Evolutionary conservation across 2,113 vertebrate genomes (phyloP).

Genomic region (Pangasianodon hypophthalmus): DNA sequence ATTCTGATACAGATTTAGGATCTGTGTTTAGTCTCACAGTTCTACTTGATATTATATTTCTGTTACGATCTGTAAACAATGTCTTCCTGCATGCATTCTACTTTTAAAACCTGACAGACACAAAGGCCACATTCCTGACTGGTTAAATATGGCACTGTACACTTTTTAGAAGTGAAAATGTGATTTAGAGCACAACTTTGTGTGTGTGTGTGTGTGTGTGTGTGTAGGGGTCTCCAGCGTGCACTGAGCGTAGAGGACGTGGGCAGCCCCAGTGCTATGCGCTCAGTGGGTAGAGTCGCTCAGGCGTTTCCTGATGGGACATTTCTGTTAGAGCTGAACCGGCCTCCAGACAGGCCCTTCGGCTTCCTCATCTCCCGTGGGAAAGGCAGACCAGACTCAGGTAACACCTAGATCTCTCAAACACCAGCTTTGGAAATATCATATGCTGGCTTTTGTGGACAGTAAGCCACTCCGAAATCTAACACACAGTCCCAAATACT

Average conservation of each 20-base stretch:
- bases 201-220: constrained; percentile 25
- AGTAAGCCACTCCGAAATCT: neutral
- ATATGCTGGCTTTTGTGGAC: neutral
- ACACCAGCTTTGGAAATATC: neutral
- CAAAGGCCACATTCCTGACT: neutral
- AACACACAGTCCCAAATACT: neutral
- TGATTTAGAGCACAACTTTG: neutral
- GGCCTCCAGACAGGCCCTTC: constrained; percentile 63
- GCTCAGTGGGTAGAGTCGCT: constrained; percentile 76
- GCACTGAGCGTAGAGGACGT: constrained; percentile 82
- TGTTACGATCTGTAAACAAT: neutral
- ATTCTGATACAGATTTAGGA: constrained; percentile 1
- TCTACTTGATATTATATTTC: neutral
- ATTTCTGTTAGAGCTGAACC: constrained; percentile 78
- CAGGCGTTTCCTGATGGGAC: constrained; percentile 82
- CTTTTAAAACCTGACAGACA: constrained; percentile 5
- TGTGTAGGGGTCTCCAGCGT: constrained; percentile 57
- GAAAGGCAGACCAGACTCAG: constrained; percentile 77
- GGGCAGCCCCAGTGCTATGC: constrained; percentile 68
- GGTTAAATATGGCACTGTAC: neutral
- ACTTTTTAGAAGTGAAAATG: neutral
- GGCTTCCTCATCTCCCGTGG: constrained; percentile 82
- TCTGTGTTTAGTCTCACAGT: constrained; percentile 21
- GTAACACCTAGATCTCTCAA: constrained; percentile 58
- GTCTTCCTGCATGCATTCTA: neutral